Base-by-base conservation (phyloP, 1,140 invertebrate species). In the Monomorium pharaonis region DNA sequence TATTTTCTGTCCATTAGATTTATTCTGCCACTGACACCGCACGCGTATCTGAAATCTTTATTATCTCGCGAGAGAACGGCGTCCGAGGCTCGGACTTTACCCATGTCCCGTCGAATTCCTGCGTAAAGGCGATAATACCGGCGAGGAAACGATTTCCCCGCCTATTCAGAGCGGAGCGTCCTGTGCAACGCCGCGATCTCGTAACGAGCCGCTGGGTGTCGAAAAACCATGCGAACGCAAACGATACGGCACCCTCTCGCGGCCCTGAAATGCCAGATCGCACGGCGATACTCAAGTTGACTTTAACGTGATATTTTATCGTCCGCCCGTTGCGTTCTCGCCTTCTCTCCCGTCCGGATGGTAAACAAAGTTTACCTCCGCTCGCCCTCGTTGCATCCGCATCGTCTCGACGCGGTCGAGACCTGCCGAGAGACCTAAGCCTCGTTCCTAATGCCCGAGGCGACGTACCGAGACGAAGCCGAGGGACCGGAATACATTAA, bases 401-500 rank as follows among this genome's bases (percentile, higher is more conserved):
- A 6, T 37, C 37, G 37, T 7, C 37, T 3, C 37, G 2, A 5
- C 33, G 33, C n/a, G n/a, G n/a, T 5, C 37, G 83, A 84, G 88
- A 86, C 76, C 42, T 56, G 63, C 33, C 84, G 88, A 37, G 37
- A 37, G 37, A 88, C 84, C 88, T 74, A 78, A 84, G 88, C 84
- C 88, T 89, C 78, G 84, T 67, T 89, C 37, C 88, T 89, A 89
- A 89, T 89, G 85, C 88, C 67, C 85, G 77, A 54, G 37, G 88
- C 88, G 80, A 89, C 86, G 88, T 89, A 85, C 63, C 88, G 78
- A 33, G 84, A 86, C 84, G 63, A 67, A n/a, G 78, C 47, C 54
- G 62, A 54, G 72, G 37, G 70, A 77, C 84, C 83, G 89, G 63
- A 88, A 91, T 91, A 87, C 84, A 91, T 91, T 91, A 91, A 88